These are phyloP conservation scores for Deroplatys truncata DNA, from an alignment of 2,888 invertebrate species.

Conservation along the genomic window DNA sequence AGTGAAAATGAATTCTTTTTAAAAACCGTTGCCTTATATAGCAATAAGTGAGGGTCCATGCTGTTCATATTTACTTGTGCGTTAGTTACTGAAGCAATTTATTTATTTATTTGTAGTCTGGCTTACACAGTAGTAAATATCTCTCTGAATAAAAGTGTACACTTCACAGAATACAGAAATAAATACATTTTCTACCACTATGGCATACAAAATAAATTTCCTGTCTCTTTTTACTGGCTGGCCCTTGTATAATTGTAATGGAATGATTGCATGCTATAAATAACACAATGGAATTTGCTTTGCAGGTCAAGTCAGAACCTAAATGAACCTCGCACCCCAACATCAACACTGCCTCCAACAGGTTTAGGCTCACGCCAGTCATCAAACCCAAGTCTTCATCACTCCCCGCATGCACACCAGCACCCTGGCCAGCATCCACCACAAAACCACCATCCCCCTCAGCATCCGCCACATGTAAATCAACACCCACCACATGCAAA, in stretches of 20 bases:
- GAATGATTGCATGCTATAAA: background rate
- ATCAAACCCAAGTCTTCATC: constrained; percentile 38
- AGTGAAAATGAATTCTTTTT: no score
- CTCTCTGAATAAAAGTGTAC: no score
- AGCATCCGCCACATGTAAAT: constrained; percentile 7
- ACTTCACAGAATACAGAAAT: no score
- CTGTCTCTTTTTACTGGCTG: background rate
- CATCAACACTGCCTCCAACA: constrained; percentile 39
- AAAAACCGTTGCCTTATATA: no score
- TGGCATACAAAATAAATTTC: no score
- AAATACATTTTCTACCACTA: no score
- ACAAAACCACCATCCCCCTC: background rate
- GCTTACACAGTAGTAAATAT: no score
- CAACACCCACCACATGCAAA: constrained; percentile 34
- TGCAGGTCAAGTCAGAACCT: constrained; percentile 54
- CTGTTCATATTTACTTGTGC: no score
- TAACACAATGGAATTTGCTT: background rate
- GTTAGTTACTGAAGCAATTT: no score
- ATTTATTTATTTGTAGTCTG: no score
- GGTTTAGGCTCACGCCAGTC: constrained; percentile 38
- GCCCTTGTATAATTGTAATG: background rate
- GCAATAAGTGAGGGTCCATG: no score
- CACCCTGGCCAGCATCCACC: constrained; percentile 38
- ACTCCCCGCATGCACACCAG: constrained; percentile 41
- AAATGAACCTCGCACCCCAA: constrained; percentile 47